Evolutionary conservation across 2,888 invertebrate genomes (phyloP), one percentile per base, ranked within the genome.

Genomic region (Pelosia muscerda): DNA sequence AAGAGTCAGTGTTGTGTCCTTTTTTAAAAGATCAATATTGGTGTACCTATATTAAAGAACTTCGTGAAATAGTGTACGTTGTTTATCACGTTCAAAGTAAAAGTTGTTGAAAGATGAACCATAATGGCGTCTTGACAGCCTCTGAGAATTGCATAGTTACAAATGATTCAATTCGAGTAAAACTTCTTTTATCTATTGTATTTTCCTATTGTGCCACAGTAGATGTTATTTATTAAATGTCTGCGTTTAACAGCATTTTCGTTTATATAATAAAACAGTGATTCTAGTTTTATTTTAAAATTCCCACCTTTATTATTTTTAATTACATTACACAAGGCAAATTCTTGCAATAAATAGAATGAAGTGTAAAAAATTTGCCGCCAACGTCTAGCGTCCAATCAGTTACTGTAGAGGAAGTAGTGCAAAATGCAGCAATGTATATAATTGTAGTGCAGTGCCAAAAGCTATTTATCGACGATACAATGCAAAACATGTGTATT

Each of bases 341-440:
- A 69, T 59, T 57, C 56, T 23, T 10, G 38, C 59, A 23, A 58
- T 68, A 67, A 73, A 66, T 68, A 71, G 73, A 55, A 58, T 67
- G 67, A 70, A 66, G 63, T 68, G 76, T 69, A 74, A 61, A 68
- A 72, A 75, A 72, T 71, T n/a, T n/a, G n/a, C n/a, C n/a, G n/a
- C n/a, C n/a, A n/a, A n/a, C n/a, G n/a, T n/a, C 11, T 34, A 34
- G 34, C 34, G 34, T 84, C 81, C n/a, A n/a, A n/a, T n/a, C n/a
- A n/a, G n/a, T n/a, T n/a, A n/a, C n/a, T n/a, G n/a, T 82, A 80
- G 77, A 81, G 84, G 85, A 87, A 88, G 86, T 88, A 83, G 80
- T 84, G 81, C 84, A 85, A 85, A 87, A 49, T 86, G 86, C 84
- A 84, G 82, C 85, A 86, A 86, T 85, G 86, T 87, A 88, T 87